Evolutionary conservation across 1,140 invertebrate species (phyloP).

Genomic region (Drosophila nasuta): DNA sequence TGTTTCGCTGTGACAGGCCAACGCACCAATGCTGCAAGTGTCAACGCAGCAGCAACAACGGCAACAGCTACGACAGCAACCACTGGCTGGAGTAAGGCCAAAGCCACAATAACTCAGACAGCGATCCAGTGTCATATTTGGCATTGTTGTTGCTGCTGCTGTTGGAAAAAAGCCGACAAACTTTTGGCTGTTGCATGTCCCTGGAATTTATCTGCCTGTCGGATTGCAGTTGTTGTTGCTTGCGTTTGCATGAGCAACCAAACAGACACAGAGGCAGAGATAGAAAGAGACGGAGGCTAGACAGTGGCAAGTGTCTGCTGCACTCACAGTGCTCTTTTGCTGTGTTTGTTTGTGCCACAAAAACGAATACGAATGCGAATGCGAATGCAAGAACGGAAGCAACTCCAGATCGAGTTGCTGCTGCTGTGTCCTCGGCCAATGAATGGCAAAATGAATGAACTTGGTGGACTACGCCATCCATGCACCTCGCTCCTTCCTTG

Average conservation of each 20-base stretch:
- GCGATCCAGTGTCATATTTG: conserved; percentile 47
- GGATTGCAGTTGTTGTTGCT: conserved; percentile 46
- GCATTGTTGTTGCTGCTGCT: conserved; percentile 11
- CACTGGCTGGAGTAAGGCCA: conserved; percentile 40
- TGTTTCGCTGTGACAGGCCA: conserved; percentile 44
- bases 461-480: conserved; percentile 32
- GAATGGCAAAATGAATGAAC: conserved; percentile 75
- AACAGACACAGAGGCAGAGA: not conserved
- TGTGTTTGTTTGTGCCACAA: conserved; percentile 42
- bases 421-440: conserved; percentile 46
- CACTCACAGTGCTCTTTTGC: conserved; percentile 8
- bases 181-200: conserved; percentile 59
- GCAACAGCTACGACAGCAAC: conserved; percentile 30
- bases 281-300: not conserved
- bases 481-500: conserved; percentile 5
- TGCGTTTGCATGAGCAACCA: conserved; percentile 41
- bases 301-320: conserved; percentile 5
- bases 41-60: conserved; percentile 53
- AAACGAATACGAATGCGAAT: not conserved
- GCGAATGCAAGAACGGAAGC: no score
- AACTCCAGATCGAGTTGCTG: conserved; percentile 1
- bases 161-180: conserved; percentile 39
- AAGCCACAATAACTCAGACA: conserved; percentile 79
- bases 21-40: conserved; percentile 67
- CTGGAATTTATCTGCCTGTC: conserved; percentile 59